Evolutionary conservation across 2,113 vertebrate genomes (phyloP), one percentile per base, ranked within the genome.

Genomic region (Todiramphus chloris): DNA sequence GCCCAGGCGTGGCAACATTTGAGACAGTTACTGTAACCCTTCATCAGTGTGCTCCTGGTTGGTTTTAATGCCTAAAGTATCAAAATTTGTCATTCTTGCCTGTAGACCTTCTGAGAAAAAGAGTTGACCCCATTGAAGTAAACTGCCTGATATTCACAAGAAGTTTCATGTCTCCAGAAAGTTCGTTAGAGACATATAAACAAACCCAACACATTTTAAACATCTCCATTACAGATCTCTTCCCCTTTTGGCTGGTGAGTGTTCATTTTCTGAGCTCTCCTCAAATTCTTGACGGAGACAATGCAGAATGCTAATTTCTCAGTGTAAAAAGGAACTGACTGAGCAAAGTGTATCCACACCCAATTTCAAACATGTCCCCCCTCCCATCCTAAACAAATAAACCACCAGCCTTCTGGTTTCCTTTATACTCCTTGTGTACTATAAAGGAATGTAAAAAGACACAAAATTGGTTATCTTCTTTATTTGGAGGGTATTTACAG

Each of bases 101-200:
- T 62, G 13, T 16, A 66, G 37, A 53, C 64, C 51, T 85, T 84
- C 7, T 7, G 4, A 69, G 73, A 53, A 83, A 66, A 39, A 37
- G 6, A 27, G 5, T 24, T 81, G 8, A 11, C 20, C 18, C 11
- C 5, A 1, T 25, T 68, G 30, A 89, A 14, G 31, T 63, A 55
- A 72, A 48, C 10, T 35, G 11, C 10, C 68, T 23, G 18, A 74
- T 16, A n/a, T 44, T 43, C n/a, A 41, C 0, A 0, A n/a, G 50
- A 74, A n/a, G 16, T n/a, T 48, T 58, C 13, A 6, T 35, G 7
- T 28, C 51, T 74, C 31, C 16, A 50, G 27, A 37, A 73, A n/a
- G 33, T 35, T 68, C 11, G 27, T 66, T 44, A 66, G 51, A 81
- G 23, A 27, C 8, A 33, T n/a, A 48, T 27, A 33, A 81, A 48